A percentile compares a stretch with the other conserved stretches of the same genome.
phyloP scores from a whole-genome alignment of 2,113 vertebrate genomes.

The Oncorhynchus nerka region DNA sequence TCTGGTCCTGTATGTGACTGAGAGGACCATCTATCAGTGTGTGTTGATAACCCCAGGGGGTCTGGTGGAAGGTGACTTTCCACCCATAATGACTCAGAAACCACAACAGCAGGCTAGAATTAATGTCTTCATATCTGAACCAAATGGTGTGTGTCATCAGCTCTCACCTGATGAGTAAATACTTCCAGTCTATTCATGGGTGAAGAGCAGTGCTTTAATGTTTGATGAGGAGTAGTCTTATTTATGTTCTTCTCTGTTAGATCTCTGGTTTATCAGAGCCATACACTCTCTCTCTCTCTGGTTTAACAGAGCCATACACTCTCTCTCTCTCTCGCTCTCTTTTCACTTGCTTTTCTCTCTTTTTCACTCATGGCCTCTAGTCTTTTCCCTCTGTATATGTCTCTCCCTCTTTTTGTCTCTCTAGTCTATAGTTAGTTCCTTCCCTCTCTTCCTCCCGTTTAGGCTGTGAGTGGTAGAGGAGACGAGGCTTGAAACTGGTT shows the following conservation, averaged over 20 bases:
- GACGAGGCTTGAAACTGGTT: constrained; percentile 21
- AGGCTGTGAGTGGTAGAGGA: not conserved
- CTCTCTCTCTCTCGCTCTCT: not conserved
- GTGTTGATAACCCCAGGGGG: not conserved
- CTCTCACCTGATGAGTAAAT: not conserved
- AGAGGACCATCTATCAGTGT: not conserved
- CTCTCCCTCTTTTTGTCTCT: not conserved
- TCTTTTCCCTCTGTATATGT: not conserved
- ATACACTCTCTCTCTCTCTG: not conserved
- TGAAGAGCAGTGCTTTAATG: not conserved
- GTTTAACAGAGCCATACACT: not conserved
- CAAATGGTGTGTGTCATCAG: not conserved
- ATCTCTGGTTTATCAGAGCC: not conserved
- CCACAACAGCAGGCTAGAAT: not conserved
- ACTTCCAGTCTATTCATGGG: not conserved
- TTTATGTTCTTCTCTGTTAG: not conserved
- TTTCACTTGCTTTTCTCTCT: not conserved
- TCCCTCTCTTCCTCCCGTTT: not conserved
- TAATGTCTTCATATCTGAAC: constrained; percentile 16
- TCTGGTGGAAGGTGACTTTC: constrained; percentile 8
- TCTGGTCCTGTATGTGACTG: not conserved
- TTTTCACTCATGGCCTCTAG: not conserved
- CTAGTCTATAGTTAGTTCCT: not conserved
- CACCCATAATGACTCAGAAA: constrained; percentile 17
- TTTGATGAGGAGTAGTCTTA: constrained; percentile 12